phyloP scores from a whole-genome alignment of 2,797 vertebrate species.

The Rhinatrema bivittatum region DNA sequence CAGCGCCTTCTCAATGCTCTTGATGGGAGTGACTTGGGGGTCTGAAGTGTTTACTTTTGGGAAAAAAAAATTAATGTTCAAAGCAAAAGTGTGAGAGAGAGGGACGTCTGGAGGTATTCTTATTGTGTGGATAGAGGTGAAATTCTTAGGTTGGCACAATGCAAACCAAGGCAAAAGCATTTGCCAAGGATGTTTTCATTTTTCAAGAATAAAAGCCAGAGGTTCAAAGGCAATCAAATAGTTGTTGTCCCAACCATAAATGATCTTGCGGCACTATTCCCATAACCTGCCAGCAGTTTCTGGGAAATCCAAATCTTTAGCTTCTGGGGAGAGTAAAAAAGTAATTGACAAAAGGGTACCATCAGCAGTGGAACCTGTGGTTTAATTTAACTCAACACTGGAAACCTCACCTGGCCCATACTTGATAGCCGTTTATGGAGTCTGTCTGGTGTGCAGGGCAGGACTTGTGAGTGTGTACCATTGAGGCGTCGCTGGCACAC shows the following conservation, averaged over 20 bases:
- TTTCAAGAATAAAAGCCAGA: constrained; percentile 2
- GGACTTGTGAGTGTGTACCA: too few relatives aligned
- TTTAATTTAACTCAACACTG: too few relatives aligned
- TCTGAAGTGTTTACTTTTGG: not conserved
- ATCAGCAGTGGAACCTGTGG: too few relatives aligned
- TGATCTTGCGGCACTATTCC: constrained; percentile 19
- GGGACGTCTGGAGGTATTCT: not conserved
- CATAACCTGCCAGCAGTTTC: not conserved
- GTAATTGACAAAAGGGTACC: too few relatives aligned
- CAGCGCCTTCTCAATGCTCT: constrained; percentile 2
- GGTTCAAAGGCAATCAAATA: constrained; percentile 26
- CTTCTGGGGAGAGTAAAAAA: not conserved
- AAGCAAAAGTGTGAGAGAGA: constrained; percentile 2
- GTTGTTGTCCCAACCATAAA: constrained; percentile 22
- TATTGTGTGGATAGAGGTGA: not conserved
- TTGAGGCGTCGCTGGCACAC: too few relatives aligned
- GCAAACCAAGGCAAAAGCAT: not conserved
- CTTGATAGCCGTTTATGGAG: too few relatives aligned
- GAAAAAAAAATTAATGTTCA: not conserved
- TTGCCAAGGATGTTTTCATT: constrained; percentile 3
- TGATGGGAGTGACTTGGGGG: constrained; percentile 1
- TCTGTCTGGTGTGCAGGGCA: too few relatives aligned
- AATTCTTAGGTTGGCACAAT: not conserved
- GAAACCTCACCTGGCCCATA: too few relatives aligned
- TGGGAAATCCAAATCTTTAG: not conserved